These are phyloP conservation scores for Dromius quadrimaculatus DNA, from an alignment of 2,888 invertebrate genomes.

Conservation along the genomic window DNA sequence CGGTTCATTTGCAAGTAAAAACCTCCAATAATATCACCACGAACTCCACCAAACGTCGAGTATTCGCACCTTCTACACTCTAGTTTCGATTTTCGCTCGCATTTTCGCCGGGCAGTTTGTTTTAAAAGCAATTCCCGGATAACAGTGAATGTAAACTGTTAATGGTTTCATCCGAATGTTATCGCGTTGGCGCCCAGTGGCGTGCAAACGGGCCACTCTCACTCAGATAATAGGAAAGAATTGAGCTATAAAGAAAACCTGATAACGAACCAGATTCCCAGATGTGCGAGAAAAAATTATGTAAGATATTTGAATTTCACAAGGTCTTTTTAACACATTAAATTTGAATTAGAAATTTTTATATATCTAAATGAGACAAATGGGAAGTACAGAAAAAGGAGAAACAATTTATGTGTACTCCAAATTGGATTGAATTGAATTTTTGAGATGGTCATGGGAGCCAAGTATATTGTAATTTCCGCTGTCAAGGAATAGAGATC, in stretches of 20 bases:
- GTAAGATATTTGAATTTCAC: too few species aligned
- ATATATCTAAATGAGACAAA: too few species aligned
- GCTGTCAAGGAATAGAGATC: too few species aligned
- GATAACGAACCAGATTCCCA: constrained; percentile 20
- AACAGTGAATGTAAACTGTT: constrained; percentile 47
- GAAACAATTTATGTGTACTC: too few species aligned
- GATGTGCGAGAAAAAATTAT: constrained; percentile 13
- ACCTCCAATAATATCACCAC: constrained; percentile 1
- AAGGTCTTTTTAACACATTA: too few species aligned
- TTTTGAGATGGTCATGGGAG: too few species aligned
- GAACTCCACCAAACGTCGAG: constrained; percentile 1
- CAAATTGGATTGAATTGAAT: too few species aligned
- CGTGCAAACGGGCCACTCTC: constrained; percentile 1
- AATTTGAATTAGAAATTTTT: too few species aligned
- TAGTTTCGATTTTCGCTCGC: constrained; percentile 44
- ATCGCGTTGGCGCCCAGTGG: constrained; percentile 15
- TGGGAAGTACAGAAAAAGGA: too few species aligned
- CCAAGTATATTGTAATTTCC: too few species aligned
- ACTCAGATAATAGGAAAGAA: constrained; percentile 42
- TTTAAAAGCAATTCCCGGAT: constrained; percentile 50
- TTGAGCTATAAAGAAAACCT: constrained; percentile 43
- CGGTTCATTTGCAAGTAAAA: constrained; percentile 21
- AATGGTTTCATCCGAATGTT: constrained; percentile 47
- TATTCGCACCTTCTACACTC: constrained; percentile 31
- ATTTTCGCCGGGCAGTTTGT: constrained; percentile 47